Conservation (phyloP, 2,797 vertebrate species). For the Huso huso region DNA sequence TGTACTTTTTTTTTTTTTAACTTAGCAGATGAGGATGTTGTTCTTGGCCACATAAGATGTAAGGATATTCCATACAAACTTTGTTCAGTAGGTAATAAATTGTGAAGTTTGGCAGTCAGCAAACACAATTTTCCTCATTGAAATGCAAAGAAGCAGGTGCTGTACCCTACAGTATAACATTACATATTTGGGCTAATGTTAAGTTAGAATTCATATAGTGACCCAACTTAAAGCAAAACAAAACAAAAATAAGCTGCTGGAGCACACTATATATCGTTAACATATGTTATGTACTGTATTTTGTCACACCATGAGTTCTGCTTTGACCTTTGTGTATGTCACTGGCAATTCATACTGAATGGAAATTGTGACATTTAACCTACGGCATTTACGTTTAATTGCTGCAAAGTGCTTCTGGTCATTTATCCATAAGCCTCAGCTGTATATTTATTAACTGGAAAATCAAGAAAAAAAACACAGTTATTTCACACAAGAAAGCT, state of each 20-base stretch:
- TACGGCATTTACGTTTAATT: slow-evolving; percentile 62
- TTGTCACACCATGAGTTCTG: slow-evolving; percentile 40
- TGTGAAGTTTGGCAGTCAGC: too few species aligned
- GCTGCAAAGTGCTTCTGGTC: slow-evolving; percentile 12
- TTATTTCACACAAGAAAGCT: too few species aligned
- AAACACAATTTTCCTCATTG: too few species aligned
- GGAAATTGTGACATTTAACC: slow-evolving; percentile 74
- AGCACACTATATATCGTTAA: slow-evolving; percentile 23
- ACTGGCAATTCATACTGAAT: slow-evolving; percentile 73
- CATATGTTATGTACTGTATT: slow-evolving; percentile 50
- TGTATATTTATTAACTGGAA: slow-evolving; percentile 5
- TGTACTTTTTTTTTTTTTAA: too few species aligned
- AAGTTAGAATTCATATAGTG: not conserved
- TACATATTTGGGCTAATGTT: slow-evolving; percentile 16
- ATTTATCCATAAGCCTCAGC: slow-evolving; percentile 15
- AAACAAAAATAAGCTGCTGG: not conserved
- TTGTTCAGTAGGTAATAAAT: too few species aligned
- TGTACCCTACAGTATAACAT: not conserved
- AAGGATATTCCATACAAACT: too few species aligned
- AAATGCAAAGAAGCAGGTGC: not conserved
- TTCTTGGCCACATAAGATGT: too few species aligned
- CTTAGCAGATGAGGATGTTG: too few species aligned
- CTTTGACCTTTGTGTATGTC: slow-evolving; percentile 66
- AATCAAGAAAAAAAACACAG: not conserved
- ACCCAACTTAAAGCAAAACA: not conserved